Percentiles rank a stretch among this genome's conserved stretches.
phyloP scores from a whole-genome alignment of 2,888 invertebrate species.

The Thumatha senex region DNA sequence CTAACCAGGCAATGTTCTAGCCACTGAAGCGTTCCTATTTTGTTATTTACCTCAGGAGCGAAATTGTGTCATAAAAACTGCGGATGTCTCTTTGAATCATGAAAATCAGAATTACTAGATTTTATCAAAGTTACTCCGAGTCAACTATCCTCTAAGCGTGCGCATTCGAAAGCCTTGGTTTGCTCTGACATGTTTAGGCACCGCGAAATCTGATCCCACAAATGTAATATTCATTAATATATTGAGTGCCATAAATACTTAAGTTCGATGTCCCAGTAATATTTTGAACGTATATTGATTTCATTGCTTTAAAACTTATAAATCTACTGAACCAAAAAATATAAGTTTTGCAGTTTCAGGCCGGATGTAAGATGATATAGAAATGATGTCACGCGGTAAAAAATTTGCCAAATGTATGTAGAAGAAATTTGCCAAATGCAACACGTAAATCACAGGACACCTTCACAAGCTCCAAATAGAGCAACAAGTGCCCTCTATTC shows the following conservation, averaged over 20 bases:
- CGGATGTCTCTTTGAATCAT: too few relatives aligned
- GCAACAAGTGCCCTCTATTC: slow-evolving; percentile 68
- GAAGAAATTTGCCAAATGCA: slow-evolving; percentile 38
- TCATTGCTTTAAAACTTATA: slow-evolving; percentile 23
- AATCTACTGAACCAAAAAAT: slow-evolving; percentile 11
- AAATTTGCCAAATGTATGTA: slow-evolving; percentile 50
- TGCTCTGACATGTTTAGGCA: too few relatives aligned
- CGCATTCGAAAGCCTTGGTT: too few relatives aligned
- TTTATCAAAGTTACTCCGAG: too few relatives aligned
- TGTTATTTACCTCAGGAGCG: too few relatives aligned
- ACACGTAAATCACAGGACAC: slow-evolving; percentile 54
- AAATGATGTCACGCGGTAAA: slow-evolving; percentile 30
- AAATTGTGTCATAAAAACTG: too few relatives aligned
- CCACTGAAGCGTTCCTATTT: too few relatives aligned
- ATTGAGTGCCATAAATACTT: slow-evolving; percentile 49
- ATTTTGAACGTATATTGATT: slow-evolving; percentile 46
- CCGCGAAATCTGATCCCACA: too few relatives aligned
- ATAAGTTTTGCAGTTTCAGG: slow-evolving; percentile 13
- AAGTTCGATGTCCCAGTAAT: slow-evolving; percentile 42
- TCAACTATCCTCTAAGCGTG: too few relatives aligned
- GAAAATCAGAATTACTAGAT: too few relatives aligned
- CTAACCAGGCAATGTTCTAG: too few relatives aligned
- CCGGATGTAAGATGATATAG: slow-evolving; percentile 42
- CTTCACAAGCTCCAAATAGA: slow-evolving; percentile 36
- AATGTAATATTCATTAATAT: too few relatives aligned